These are phyloP conservation scores for Leucophenga varia DNA, from an alignment of 1,140 invertebrate genomes.

Conservation along the genomic window DNA sequence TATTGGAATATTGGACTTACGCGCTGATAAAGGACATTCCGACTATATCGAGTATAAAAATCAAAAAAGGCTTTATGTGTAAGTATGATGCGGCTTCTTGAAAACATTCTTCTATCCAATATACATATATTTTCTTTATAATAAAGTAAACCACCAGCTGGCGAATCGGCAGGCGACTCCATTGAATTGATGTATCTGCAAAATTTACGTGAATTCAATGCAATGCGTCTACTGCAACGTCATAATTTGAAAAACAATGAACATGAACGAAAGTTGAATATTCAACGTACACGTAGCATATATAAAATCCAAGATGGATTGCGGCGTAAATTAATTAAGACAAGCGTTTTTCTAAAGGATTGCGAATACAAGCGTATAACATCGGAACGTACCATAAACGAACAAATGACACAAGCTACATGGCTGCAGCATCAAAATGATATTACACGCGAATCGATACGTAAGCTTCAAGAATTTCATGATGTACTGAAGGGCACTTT, in stretches of 20 bases:
- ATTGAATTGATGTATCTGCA: conserved; percentile 20
- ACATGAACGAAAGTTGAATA: conserved; percentile 12
- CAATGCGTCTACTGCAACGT: conserved; percentile 17
- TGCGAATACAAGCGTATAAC: conserved; percentile 25
- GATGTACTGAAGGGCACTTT: conserved; percentile 12
- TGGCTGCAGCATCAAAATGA: no score
- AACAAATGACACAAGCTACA: conserved; percentile 14
- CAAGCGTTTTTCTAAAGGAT: conserved; percentile 23
- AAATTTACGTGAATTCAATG: conserved; percentile 24
- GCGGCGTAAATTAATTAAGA: conserved; percentile 21
- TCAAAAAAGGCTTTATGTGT: conserved; percentile 21
- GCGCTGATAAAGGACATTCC: conserved; percentile 19
- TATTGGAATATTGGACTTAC: conserved; percentile 23
- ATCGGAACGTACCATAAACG: conserved; percentile 7
- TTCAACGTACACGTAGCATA: conserved; percentile 17
- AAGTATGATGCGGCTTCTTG: no score
- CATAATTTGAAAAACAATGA: conserved; percentile 16
- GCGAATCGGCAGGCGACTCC: conserved; percentile 22
- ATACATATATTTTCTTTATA: no score
- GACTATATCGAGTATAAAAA: conserved; percentile 24
- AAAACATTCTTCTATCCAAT: no score
- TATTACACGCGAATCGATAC: no score
- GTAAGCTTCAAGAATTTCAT: conserved; percentile 6
- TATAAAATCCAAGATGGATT: conserved; percentile 17
- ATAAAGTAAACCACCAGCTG: conserved; percentile 22